A percentile compares a stretch with the other conserved stretches of the same genome.
Conservation (phyloP, 2,113 vertebrate species). For the Pachyramphus minor region DNA sequence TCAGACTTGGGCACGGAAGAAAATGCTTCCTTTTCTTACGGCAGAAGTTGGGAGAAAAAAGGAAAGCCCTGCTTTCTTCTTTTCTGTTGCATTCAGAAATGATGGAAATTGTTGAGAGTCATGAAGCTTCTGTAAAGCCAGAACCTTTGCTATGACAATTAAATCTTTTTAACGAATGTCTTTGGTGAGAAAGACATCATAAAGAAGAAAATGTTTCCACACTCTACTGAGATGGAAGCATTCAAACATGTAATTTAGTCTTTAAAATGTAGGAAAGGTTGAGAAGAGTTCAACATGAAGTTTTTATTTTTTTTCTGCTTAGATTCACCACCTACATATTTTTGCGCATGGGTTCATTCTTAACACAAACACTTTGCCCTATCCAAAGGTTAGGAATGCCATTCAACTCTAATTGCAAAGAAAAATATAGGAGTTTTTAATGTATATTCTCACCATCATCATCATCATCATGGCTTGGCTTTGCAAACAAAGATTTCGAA, state of each 20-base stretch:
- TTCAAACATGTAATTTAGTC: not conserved
- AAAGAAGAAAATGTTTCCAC: not conserved
- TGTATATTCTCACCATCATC: too few species aligned
- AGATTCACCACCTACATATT: not conserved
- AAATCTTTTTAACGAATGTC: not conserved
- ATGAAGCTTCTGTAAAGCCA: not conserved
- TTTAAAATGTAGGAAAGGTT: not conserved
- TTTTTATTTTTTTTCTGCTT: not conserved
- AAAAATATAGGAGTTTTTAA: not conserved
- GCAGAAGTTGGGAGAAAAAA: not conserved
- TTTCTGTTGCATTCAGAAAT: not conserved
- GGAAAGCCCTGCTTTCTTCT: not conserved
- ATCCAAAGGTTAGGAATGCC: not conserved
- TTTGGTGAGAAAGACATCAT: not conserved
- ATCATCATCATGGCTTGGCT: too few species aligned
- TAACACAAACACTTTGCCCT: not conserved
- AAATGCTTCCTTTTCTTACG: not conserved
- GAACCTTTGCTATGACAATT: not conserved
- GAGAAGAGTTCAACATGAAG: not conserved
- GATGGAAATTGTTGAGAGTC: not conserved
- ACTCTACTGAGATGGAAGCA: not conserved
- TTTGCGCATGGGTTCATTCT: not conserved
- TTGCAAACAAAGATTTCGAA: too few species aligned
- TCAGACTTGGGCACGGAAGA: fast-evolving
- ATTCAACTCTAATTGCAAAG: not conserved